A percentile compares a stretch with the other conserved stretches of the same genome.
phyloP scores from a whole-genome alignment of 2,113 vertebrate genomes.

The Nicator chloris region DNA sequence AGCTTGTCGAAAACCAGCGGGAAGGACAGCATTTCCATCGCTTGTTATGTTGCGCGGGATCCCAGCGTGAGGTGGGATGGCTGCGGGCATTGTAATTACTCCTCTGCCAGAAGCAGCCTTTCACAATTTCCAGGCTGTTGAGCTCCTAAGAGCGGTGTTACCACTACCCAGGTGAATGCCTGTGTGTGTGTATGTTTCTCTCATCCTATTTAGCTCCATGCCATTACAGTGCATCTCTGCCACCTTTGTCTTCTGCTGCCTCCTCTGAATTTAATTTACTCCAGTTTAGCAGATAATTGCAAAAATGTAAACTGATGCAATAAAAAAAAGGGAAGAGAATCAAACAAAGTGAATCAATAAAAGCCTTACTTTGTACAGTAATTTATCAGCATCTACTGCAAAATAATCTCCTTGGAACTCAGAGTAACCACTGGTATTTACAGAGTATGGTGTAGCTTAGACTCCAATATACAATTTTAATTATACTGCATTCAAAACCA shows the following conservation, averaged over 20 bases:
- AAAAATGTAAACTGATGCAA: constrained; percentile 19
- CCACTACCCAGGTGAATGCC: constrained; percentile 22
- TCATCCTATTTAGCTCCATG: not conserved
- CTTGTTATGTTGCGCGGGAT: not conserved
- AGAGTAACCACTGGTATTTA: not conserved
- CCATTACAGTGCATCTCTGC: not conserved
- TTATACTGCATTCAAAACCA: constrained; percentile 29
- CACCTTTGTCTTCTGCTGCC: not conserved
- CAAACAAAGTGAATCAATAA: constrained; percentile 37
- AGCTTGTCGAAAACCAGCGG: constrained; percentile 40
- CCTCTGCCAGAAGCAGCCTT: constrained; percentile 38
- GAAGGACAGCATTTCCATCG: constrained; percentile 14
- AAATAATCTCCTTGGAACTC: constrained; percentile 24
- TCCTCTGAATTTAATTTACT: constrained; percentile 42
- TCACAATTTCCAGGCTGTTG: constrained; percentile 27
- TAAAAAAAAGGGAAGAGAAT: not conserved
- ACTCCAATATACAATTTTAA: constrained; percentile 38
- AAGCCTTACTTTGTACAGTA: not conserved
- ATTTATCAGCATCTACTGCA: constrained; percentile 19
- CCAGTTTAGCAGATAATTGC: constrained; percentile 31
- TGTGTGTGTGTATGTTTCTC: not conserved
- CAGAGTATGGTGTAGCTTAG: not conserved
- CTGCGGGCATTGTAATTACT: constrained; percentile 2
- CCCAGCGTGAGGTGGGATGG: constrained; percentile 25
- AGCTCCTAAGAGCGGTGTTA: not conserved